These are phyloP conservation scores for Chaetura pelagica DNA, from an alignment of 2,113 vertebrate genomes.

Conservation along the genomic window DNA sequence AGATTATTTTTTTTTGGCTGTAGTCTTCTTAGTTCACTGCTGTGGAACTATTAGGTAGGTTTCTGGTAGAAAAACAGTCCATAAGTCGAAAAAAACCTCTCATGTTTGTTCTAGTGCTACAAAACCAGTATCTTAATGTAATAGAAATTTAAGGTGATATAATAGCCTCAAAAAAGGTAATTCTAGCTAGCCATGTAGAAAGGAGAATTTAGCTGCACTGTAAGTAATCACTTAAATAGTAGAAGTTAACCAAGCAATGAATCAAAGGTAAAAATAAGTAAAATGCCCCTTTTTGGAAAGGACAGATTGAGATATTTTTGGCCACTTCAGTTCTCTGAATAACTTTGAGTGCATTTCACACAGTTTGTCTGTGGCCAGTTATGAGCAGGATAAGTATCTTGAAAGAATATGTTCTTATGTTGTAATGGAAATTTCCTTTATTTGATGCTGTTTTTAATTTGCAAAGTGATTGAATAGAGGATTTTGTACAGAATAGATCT, in stretches of 20 bases:
- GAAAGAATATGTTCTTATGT: not conserved
- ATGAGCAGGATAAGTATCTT: not conserved
- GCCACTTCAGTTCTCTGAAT: not conserved
- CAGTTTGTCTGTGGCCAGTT: not conserved
- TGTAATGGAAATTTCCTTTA: not conserved
- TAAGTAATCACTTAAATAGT: not conserved
- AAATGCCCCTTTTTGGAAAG: not conserved
- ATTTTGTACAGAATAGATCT: not conserved
- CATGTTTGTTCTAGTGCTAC: not conserved
- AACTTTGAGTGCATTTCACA: not conserved
- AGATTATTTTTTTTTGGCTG: not conserved
- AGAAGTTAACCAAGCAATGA: not conserved
- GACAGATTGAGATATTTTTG: not conserved
- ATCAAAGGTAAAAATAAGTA: not conserved
- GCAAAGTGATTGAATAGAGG: not conserved
- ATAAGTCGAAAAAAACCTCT: not conserved
- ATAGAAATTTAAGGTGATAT: not conserved
- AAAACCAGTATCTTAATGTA: not conserved
- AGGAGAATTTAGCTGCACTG: not conserved
- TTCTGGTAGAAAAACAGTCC: not conserved
- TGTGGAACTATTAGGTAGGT: not conserved
- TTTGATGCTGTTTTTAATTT: not conserved
- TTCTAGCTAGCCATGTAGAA: not conserved
- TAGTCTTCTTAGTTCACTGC: not conserved
- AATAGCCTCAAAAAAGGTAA: not conserved